Percentiles rank a stretch among this genome's conserved stretches.
phyloP scores from a whole-genome alignment of 2,888 invertebrate genomes.

The Lagria hirta region DNA sequence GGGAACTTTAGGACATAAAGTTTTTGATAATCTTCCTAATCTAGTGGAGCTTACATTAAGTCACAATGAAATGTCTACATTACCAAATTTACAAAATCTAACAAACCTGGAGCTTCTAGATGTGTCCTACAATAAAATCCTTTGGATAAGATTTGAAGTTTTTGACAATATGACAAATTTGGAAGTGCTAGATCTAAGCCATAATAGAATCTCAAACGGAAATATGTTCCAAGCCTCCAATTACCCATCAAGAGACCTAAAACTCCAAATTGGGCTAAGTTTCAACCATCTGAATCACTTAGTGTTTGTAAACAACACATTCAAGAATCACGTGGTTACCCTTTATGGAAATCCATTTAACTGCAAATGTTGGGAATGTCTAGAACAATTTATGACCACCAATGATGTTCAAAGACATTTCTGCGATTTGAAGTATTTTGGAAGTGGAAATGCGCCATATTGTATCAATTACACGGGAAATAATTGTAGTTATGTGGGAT shows the following conservation, averaged over 20 bases:
- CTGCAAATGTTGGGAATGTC: slow-evolving; percentile 2
- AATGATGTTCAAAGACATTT: neutral
- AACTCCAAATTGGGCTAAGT: neutral
- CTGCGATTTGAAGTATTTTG: slow-evolving; percentile 1
- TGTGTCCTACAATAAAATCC: slow-evolving; percentile 2
- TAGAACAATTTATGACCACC: too few species aligned
- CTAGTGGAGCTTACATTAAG: slow-evolving; percentile 6
- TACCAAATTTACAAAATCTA: slow-evolving; percentile 1
- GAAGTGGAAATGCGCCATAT: neutral
- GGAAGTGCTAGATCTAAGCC: neutral
- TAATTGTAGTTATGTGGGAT: too few species aligned
- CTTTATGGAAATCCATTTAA: slow-evolving; percentile 3
- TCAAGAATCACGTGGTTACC: neutral
- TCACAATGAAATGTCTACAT: slow-evolving; percentile 1
- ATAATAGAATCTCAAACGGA: neutral
- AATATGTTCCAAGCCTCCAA: neutral
- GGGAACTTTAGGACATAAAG: neutral
- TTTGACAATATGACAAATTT: slow-evolving; percentile 1
- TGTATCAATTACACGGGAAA: neutral
- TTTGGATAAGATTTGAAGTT: neutral
- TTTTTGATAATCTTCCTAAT: slow-evolving; percentile 4
- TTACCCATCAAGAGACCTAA: neutral
- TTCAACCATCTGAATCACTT: slow-evolving; percentile 1
- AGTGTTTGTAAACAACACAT: neutral
- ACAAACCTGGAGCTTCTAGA: too few species aligned